These are phyloP conservation scores for Catharus minimus DNA, from an alignment of 2,113 vertebrate species.

Conservation along the genomic window DNA sequence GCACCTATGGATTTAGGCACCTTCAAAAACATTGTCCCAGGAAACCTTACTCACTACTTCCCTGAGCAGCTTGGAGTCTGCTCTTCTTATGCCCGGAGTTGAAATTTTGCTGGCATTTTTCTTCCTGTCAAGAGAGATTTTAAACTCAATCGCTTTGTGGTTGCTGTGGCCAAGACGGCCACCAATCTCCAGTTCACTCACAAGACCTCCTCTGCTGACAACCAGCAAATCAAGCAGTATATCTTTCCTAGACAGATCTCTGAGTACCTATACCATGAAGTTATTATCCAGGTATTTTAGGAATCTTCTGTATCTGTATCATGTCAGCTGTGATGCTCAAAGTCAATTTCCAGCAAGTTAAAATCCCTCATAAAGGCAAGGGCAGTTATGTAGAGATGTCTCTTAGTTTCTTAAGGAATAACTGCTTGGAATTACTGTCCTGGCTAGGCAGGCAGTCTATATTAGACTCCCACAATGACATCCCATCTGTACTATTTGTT, in stretches of 20 bases:
- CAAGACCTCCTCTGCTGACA: background rate
- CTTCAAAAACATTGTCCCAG: background rate
- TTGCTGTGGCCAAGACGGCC: background rate
- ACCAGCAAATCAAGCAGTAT: background rate
- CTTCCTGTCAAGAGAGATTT: background rate
- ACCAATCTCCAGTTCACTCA: background rate
- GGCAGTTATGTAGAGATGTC: background rate
- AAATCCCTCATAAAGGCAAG: background rate
- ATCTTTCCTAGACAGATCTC: background rate
- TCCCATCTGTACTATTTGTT: accelerated
- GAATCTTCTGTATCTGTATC: background rate
- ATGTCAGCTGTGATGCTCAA: background rate
- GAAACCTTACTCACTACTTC: background rate
- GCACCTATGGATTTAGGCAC: background rate
- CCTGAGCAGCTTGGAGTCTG: background rate
- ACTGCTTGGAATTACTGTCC: background rate
- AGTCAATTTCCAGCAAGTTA: background rate
- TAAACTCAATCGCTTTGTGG: accelerated
- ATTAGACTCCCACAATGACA: background rate
- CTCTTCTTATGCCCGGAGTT: background rate
- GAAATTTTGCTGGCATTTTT: background rate
- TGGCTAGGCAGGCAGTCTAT: accelerated
- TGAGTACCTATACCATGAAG: background rate
- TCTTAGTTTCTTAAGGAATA: background rate
- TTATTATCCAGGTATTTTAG: background rate